Conservation (phyloP, 2,797 vertebrate species). For the Neoniphon sammara region DNA sequence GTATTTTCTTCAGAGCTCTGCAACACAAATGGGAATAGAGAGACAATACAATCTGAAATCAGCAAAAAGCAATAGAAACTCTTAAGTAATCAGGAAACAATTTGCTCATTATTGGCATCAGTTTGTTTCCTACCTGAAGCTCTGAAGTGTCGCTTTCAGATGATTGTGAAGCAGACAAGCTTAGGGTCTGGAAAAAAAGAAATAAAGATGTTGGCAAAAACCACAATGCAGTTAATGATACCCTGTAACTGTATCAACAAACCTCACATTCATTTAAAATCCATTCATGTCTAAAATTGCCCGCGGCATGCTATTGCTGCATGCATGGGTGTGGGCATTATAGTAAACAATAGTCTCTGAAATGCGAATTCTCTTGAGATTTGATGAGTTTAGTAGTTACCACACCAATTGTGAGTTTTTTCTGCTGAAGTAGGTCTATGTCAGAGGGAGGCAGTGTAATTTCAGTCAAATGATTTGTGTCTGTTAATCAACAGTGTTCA, state of each 20-base stretch:
- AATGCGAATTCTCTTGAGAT: conserved; percentile 39
- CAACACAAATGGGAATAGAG: conserved; percentile 21
- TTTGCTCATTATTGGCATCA: conserved; percentile 4
- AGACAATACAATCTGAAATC: neutral
- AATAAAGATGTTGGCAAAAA: conserved; percentile 31
- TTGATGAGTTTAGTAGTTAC: conserved; percentile 28
- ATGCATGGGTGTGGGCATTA: conserved; percentile 37
- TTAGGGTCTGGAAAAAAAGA: conserved; percentile 67
- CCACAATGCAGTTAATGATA: conserved; percentile 62
- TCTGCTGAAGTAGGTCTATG: conserved; percentile 17
- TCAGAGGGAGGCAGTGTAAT: conserved; percentile 14
- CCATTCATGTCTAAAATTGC: conserved; percentile 34
- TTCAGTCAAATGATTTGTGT: conserved; percentile 25
- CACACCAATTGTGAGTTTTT: conserved; percentile 49
- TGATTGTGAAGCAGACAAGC: conserved; percentile 68
- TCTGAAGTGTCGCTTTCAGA: conserved; percentile 71
- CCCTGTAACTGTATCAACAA: conserved; percentile 41
- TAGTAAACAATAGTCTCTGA: conserved; percentile 54
- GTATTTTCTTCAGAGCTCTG: conserved; percentile 76
- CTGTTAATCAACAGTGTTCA: conserved; percentile 3
- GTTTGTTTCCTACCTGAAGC: conserved; percentile 61
- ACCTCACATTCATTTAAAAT: conserved; percentile 47
- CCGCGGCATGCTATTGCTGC: conserved; percentile 29
- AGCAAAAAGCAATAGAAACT: neutral
- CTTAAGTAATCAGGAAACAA: neutral